Conservation (phyloP, 1,140 invertebrate genomes). For the Campodea augens region DNA sequence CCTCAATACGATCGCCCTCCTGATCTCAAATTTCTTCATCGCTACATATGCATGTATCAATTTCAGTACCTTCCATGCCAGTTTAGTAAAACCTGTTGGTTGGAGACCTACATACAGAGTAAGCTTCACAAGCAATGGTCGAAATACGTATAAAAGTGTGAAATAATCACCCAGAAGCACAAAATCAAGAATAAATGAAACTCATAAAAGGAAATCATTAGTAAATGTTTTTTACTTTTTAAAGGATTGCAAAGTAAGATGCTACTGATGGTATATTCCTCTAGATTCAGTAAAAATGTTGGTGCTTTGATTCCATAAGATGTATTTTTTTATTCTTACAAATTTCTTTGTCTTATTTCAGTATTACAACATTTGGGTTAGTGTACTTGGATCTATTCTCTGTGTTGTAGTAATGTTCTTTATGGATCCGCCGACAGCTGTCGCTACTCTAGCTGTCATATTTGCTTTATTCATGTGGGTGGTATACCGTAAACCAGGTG, state of each 20-base stretch:
- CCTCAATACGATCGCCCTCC: constrained; percentile 73
- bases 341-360: too few species aligned
- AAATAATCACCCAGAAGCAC: too few species aligned
- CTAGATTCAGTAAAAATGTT: neutral
- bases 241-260: constrained; percentile 35
- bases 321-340: too few species aligned
- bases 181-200: too few species aligned
- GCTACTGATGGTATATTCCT: constrained; percentile 21
- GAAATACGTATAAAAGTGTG: too few species aligned
- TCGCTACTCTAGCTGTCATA: constrained; percentile 33
- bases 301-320: too few species aligned
- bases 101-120: constrained; percentile 74
- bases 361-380: constrained; percentile 36
- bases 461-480: constrained; percentile 31
- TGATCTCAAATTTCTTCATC: constrained; percentile 92
- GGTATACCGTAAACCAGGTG: constrained; percentile 33
- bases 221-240: constrained; percentile 23
- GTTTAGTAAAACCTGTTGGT: constrained; percentile 62
- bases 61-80: constrained; percentile 87
- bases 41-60: constrained; percentile 91
- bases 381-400: constrained; percentile 28
- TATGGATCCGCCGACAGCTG: constrained; percentile 32
- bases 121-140: too few species aligned
- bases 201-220: too few species aligned
- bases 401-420: constrained; percentile 36